Percentiles rank a stretch among this genome's conserved stretches.
Evolutionary conservation across 2,113 vertebrate genomes (phyloP).

Genomic region (Albula glossodonta): DNA sequence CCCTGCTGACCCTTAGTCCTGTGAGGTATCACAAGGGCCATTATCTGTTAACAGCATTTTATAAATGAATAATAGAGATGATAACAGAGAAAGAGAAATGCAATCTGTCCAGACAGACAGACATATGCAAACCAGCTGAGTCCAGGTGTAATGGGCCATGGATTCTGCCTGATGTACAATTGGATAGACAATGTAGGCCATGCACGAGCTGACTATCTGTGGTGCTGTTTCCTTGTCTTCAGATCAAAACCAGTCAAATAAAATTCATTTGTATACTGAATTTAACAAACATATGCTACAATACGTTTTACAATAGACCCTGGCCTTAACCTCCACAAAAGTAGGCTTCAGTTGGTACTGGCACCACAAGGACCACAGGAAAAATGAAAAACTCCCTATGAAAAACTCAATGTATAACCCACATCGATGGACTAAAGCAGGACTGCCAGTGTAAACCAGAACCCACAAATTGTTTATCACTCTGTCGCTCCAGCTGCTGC

Average conservation of each 20-base stretch:
- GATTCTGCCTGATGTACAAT: not conserved
- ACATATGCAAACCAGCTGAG: not conserved
- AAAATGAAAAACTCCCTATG: too few relatives aligned
- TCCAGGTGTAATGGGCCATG: not conserved
- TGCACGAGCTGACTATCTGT: not conserved
- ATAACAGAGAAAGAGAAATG: not conserved
- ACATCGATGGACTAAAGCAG: not conserved
- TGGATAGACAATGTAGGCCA: not conserved
- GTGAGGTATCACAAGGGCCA: not conserved
- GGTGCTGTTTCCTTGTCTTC: not conserved
- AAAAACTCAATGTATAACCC: too few relatives aligned
- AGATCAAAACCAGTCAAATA: too few relatives aligned
- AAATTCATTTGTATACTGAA: too few relatives aligned
- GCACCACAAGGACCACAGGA: too few relatives aligned
- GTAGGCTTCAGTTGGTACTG: too few relatives aligned
- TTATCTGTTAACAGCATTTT: not conserved
- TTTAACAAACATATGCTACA: too few relatives aligned
- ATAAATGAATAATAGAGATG: not conserved
- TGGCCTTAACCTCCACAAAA: too few relatives aligned
- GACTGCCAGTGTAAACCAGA: not conserved
- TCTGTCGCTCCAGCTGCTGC: not conserved
- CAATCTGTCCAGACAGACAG: not conserved
- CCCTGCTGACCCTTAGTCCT: too few relatives aligned
- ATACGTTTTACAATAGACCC: too few relatives aligned
- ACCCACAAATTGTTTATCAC: not conserved